A percentile compares a stretch with the other conserved stretches of the same genome.
Conservation (phyloP, 2,113 vertebrate species). For the Aspiorhynchus laticeps region DNA sequence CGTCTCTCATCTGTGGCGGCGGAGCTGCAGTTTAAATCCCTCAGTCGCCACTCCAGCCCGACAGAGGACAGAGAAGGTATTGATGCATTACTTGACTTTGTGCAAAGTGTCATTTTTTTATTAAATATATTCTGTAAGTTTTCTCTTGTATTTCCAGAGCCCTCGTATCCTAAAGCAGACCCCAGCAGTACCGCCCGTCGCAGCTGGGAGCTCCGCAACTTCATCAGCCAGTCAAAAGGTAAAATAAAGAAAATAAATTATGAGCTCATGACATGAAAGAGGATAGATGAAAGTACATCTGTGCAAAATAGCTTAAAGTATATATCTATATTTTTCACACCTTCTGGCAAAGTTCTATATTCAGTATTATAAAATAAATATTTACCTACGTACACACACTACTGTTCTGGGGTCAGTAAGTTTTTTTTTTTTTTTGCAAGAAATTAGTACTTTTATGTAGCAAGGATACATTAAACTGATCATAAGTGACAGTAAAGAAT, state of each 20-base stretch:
- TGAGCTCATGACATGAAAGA: background rate
- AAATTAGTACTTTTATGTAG: background rate
- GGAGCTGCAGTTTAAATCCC: constrained; percentile 91
- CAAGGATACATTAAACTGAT: background rate
- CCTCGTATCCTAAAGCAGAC: constrained; percentile 89
- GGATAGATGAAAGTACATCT: background rate
- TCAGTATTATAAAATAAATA: background rate
- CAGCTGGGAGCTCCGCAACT: constrained; percentile 94
- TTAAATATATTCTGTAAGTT: background rate
- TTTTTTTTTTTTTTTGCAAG: too few species aligned
- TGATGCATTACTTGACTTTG: background rate
- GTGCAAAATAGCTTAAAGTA: background rate
- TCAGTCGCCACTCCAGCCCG: constrained; percentile 97
- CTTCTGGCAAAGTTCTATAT: too few species aligned
- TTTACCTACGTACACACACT: background rate
- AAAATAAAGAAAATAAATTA: constrained; percentile 34
- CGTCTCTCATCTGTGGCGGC: constrained; percentile 91
- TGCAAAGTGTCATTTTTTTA: background rate
- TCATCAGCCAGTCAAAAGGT: constrained; percentile 95
- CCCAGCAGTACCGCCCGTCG: constrained; percentile 77
- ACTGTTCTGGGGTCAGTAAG: background rate
- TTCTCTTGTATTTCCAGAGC: constrained; percentile 76
- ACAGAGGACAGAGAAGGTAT: constrained; percentile 94
- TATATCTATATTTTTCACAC: background rate
- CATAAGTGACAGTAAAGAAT: background rate